Conservation (phyloP, 2,113 vertebrate species). For the Tinamus guttatus region DNA sequence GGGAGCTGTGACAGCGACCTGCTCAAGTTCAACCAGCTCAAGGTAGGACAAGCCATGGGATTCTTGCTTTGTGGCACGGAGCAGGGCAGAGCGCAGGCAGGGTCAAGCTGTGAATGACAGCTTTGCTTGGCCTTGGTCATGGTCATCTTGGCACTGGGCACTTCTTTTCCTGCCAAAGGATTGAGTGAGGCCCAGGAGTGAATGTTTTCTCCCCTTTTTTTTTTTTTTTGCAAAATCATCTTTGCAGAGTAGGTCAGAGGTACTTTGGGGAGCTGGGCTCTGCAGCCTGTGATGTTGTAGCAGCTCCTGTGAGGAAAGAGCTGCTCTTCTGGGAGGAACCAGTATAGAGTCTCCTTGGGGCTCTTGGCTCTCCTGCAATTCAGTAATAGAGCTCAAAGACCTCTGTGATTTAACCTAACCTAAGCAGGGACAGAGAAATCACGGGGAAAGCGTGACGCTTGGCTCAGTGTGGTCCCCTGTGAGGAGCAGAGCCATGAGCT, state of each 20-base stretch:
- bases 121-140: not conserved
- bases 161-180: not conserved
- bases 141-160: not conserved
- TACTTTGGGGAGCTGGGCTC: not conserved
- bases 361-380: not conserved
- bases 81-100: not conserved
- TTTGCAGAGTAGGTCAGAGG: not conserved
- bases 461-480: not conserved
- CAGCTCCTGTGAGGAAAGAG: too few species aligned
- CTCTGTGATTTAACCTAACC: not conserved
- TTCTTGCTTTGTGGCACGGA: not conserved
- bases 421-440: not conserved
- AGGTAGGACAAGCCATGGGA: conserved; percentile 76
- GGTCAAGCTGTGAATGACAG: not conserved
- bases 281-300: not conserved
- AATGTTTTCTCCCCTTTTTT: not conserved
- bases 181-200: not conserved
- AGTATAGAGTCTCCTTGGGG: not conserved
- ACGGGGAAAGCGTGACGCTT: not conserved
- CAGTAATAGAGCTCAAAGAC: not conserved
- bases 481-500: not conserved
- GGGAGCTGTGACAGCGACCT: conserved; percentile 96
- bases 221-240: not conserved
- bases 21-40: conserved; percentile 99
- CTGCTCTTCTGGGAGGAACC: not conserved